phyloP scores from a whole-genome alignment of 2,888 invertebrate genomes.

The Lasioglossum villosulum region DNA sequence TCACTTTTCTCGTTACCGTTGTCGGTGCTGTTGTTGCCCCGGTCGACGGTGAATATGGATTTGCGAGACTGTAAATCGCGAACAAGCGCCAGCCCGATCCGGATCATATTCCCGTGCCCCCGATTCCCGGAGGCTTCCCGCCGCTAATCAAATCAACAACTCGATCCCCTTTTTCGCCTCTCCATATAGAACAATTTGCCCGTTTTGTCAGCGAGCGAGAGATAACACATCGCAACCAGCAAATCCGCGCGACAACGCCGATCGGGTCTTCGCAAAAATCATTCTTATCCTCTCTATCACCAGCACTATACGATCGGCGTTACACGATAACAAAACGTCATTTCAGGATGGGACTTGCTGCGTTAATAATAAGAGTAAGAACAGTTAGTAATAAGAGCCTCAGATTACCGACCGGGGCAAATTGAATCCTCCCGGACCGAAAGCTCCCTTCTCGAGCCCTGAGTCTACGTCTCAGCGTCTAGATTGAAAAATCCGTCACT shows the following conservation, averaged over 20 bases:
- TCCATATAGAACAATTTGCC: background rate
- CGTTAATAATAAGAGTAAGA: background rate
- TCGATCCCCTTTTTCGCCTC: background rate
- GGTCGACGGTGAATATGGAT: slow-evolving; percentile 38
- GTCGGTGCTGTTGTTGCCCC: slow-evolving; percentile 28
- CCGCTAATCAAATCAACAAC: slow-evolving; percentile 11
- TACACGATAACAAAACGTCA: background rate
- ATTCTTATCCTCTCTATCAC: background rate
- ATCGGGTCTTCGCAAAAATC: background rate
- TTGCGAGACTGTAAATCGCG: slow-evolving; percentile 34
- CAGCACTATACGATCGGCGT: background rate
- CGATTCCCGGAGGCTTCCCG: background rate
- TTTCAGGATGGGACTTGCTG: background rate
- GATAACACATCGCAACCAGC: background rate
- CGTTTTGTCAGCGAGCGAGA: background rate
- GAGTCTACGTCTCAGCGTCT: background rate
- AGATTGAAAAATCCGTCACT: slow-evolving; percentile 10
- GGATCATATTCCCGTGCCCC: slow-evolving; percentile 3
- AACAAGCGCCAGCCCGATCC: background rate
- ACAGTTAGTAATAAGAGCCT: background rate
- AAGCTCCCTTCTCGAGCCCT: background rate
- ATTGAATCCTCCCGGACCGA: background rate
- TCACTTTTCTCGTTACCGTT: slow-evolving; percentile 60
- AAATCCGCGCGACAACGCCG: background rate
- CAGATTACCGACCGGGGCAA: background rate